Evolutionary conservation across 2,797 vertebrate species (phyloP), one percentile per base, ranked within the genome.

Genomic region (Emys orbicularis): DNA sequence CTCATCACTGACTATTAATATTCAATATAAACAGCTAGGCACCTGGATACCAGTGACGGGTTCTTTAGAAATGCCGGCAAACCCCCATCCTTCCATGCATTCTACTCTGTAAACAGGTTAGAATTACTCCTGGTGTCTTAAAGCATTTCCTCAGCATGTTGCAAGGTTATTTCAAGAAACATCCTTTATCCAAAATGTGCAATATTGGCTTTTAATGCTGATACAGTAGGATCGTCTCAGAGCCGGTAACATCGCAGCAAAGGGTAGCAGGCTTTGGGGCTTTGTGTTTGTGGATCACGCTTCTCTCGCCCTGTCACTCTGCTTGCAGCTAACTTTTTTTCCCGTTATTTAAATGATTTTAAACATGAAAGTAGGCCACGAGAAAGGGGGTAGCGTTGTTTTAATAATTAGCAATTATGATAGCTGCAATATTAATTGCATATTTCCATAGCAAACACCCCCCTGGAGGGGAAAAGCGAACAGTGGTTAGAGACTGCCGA

Each of bases 331-430:
- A 87, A 95, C 92, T 90, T 96, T 96, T 96, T 97, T 2, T 83
- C 98, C 94, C 97, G 98, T 98, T 98, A 98, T 98, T 98, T 98
- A 98, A 98, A 98, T 98, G 95, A 94, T 98, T 99, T 99, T 99
- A 98, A 99, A 99, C 98, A 99, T 99, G 99, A 99, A 99, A 99
- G 99, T 99, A 99, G 99, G 98, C 98, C 98, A 99, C 98, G 98
- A 98, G 99, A 99, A 99, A 98, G 98, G 99, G 97, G 99, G 97
- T 97, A 97, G 98, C 98, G 98, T 99, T 99, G 98, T 98, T 99
- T 99, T 99, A 99, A 99, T 99, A 99, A 99, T 99, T 99, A 99
- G 99, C 99, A 99, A 99, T 99, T 99, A 99, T 95, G 99, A 99
- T 99, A 96, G 98, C 99, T 98, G 98, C 98, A 99, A 98, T 99